Conservation (phyloP, 2,113 vertebrate species). For the Rhizomys pruinosus region DNA sequence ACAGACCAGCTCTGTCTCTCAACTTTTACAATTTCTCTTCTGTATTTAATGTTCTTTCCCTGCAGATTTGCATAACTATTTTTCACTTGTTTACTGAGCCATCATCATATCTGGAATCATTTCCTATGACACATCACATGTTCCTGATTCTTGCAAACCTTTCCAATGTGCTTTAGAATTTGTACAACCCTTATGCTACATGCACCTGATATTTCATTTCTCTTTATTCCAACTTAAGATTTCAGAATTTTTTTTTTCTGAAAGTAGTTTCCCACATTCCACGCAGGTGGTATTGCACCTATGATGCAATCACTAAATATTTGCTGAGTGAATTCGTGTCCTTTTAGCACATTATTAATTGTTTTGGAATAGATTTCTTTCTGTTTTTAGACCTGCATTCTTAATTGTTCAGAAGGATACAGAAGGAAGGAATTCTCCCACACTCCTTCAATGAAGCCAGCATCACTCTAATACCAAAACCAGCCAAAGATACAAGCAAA, state of each 20-base stretch:
- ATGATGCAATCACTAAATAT: neutral
- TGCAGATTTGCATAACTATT: neutral
- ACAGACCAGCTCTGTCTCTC: accelerated
- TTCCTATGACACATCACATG: neutral
- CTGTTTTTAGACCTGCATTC: neutral
- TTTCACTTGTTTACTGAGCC: neutral
- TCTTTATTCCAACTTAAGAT: neutral
- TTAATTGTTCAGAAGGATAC: too few species aligned
- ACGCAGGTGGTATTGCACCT: neutral
- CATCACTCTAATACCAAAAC: too few species aligned
- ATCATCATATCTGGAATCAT: accelerated
- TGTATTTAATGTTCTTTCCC: neutral
- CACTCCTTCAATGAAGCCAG: too few species aligned
- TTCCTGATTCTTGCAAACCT: neutral
- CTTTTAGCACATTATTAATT: neutral
- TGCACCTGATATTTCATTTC: neutral
- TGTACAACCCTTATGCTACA: neutral
- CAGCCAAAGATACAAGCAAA: too few species aligned
- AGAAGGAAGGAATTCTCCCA: neutral
- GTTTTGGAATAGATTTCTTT: neutral
- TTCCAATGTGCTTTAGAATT: neutral
- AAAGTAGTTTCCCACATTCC: neutral
- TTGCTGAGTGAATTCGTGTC: neutral
- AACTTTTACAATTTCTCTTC: neutral
- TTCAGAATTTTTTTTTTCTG: neutral